Evolutionary conservation across 2,797 vertebrate species (phyloP).

Genomic region (Dipus sagitta): DNA sequence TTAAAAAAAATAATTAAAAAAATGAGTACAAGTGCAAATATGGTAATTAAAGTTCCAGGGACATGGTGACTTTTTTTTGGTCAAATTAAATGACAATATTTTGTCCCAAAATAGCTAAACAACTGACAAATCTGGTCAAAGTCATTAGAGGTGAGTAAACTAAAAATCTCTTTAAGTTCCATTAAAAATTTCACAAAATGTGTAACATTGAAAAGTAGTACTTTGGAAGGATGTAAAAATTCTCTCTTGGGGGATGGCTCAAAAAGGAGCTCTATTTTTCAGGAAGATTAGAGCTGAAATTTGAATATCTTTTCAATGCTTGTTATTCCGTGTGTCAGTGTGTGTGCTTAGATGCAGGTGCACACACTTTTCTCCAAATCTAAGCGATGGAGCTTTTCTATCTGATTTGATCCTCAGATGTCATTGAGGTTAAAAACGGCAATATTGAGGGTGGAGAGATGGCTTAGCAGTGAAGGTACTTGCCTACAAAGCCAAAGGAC

Average conservation of each 20-base stretch:
- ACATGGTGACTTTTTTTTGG: conserved; percentile 19
- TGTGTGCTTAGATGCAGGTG: neutral
- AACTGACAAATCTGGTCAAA: neutral
- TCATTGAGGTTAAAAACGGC: neutral
- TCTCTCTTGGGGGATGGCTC: neutral
- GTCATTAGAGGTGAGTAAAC: neutral
- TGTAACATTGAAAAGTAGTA: neutral
- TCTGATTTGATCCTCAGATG: neutral
- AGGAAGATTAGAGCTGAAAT: neutral
- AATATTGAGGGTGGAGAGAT: too few species aligned
- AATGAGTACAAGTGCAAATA: neutral
- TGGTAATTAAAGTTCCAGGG: neutral
- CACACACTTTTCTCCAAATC: neutral
- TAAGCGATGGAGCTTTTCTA: neutral
- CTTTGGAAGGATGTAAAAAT: neutral
- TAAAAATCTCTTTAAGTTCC: neutral
- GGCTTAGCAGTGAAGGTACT: too few species aligned
- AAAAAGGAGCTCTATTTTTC: neutral
- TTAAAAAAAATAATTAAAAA: too few species aligned
- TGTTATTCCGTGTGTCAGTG: neutral
- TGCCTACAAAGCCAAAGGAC: too few species aligned
- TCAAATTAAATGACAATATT: conserved; percentile 41
- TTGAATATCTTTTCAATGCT: neutral
- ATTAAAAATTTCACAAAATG: neutral
- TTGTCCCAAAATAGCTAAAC: neutral